Conservation (phyloP, 1,140 invertebrate genomes). For the Drosophila subobscura region DNA sequence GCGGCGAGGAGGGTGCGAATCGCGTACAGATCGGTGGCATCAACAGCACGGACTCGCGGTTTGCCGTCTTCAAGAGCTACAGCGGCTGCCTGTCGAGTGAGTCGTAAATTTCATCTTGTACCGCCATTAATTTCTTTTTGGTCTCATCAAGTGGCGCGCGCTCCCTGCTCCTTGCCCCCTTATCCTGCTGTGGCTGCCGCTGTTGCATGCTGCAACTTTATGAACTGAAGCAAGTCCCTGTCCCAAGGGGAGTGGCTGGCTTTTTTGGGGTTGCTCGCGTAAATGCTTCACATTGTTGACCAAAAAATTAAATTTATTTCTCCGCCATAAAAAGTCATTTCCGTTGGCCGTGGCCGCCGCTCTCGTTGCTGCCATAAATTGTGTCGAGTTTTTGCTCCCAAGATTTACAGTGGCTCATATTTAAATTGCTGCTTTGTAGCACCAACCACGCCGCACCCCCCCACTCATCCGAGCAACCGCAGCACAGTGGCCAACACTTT, state of each 20-base stretch:
- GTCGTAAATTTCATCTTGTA: slow-evolving; percentile 78
- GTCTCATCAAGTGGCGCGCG: slow-evolving; percentile 61
- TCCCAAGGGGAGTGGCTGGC: background rate
- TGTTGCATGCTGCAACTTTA: slow-evolving; percentile 54
- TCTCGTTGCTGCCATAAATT: slow-evolving; percentile 69
- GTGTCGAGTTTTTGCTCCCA: slow-evolving; percentile 71
- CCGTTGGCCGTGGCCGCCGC: slow-evolving; percentile 49
- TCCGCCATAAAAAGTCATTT: slow-evolving; percentile 80
- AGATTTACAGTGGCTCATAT: slow-evolving; percentile 78
- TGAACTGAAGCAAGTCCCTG: slow-evolving; percentile 41
- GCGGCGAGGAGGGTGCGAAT: slow-evolving; percentile 88
- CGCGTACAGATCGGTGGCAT: slow-evolving; percentile 94
- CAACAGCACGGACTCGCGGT: slow-evolving; percentile 91
- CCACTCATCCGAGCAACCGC: slow-evolving; percentile 46
- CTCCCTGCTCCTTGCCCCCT: slow-evolving; percentile 7
- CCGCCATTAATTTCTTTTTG: slow-evolving; percentile 76
- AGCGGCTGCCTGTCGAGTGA: slow-evolving; percentile 95
- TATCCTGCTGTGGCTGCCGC: background rate
- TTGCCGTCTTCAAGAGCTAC: slow-evolving; percentile 92
- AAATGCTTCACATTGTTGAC: slow-evolving; percentile 72
- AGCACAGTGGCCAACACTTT: slow-evolving; percentile 56
- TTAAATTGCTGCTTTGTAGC: slow-evolving; percentile 75
- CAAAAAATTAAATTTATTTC: slow-evolving; percentile 82
- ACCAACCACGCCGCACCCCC: too few relatives aligned
- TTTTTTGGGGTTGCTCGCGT: background rate